Evolutionary conservation across 2,797 vertebrate genomes (phyloP), one percentile per base, ranked within the genome.

Genomic region (Centropyge bicolor): DNA sequence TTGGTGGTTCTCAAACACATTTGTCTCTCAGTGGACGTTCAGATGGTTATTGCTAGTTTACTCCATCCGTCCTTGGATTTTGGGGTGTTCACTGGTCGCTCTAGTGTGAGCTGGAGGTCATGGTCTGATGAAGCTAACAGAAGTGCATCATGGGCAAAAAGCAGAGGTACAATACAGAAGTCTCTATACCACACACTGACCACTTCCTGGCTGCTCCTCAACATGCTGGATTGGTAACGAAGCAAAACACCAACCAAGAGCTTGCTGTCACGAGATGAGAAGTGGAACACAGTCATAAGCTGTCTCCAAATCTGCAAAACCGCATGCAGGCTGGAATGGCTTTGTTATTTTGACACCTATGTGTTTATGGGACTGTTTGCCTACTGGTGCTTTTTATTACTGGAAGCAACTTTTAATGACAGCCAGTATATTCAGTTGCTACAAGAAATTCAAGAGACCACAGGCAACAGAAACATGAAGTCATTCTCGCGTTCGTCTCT

Each of bases 291-390:
- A 1, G 6, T 36, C 22, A 52, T 19, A 8, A 71, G 9, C 9
- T 6, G 9, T 51, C 40, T 66, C 40, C 38, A 40, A 59, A 68
- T 68, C 64, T 70, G 51, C 54, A 64, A 76, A 72, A 81, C 49
- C 68, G 74, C 74, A 36, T 54, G n/a, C 5, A 52, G 22, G 24
- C 57, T 55, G 46, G 56, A 20, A 61, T 16, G 22, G 5, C 69
- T 63, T 70, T 84, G 64, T 72, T 84, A 57, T 76, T 78, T 74
- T 88, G 66, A 76, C 78, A 78, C 74, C 70, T 57, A 46, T 10
- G 43, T 87, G 88, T 89, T 82, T 78, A 83, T 74, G 49, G 72
- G 71, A 52, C 31, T 76, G 67, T 78, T 85, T 82, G 45, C 16
- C 3, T 27, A 52, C 31, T 9, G 43, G 11, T 57, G 65, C 38